Evolutionary conservation across 2,797 vertebrate genomes (phyloP).

Genomic region (Rhadinocentrus ornatus): DNA sequence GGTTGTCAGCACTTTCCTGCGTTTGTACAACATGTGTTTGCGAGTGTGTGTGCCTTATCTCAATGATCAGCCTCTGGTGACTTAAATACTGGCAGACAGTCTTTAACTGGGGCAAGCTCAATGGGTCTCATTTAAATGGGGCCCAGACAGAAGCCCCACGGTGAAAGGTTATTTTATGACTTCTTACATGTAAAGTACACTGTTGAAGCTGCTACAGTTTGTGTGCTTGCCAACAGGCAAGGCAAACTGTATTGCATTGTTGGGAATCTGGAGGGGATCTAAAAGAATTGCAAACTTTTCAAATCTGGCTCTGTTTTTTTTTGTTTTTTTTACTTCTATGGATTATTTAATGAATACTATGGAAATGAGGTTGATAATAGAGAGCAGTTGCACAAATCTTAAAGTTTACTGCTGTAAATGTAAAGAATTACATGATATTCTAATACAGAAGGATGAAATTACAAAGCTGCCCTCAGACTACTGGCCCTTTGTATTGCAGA

Average conservation of each 20-base stretch:
- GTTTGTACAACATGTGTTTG: slow-evolving; percentile 64
- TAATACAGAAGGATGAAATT: slow-evolving; percentile 34
- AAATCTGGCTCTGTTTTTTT: slow-evolving; percentile 44
- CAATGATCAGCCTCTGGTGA: slow-evolving; percentile 75
- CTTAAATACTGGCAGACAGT: slow-evolving; percentile 75
- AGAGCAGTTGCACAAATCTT: slow-evolving; percentile 34
- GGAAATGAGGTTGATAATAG: slow-evolving; percentile 63
- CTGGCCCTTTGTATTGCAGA: slow-evolving; percentile 7
- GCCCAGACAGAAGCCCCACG: slow-evolving; percentile 77
- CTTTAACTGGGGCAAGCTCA: slow-evolving; percentile 83
- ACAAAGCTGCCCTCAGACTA: slow-evolving; percentile 19
- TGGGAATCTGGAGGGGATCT: slow-evolving; percentile 43
- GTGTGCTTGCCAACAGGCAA: slow-evolving; percentile 44
- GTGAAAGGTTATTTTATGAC: slow-evolving; percentile 76
- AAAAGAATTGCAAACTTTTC: slow-evolving; percentile 31
- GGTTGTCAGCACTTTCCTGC: slow-evolving; percentile 78
- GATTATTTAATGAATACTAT: slow-evolving; percentile 58
- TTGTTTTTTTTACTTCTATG: slow-evolving; percentile 38
- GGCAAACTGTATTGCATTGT: slow-evolving; percentile 32
- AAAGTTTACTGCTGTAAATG: slow-evolving; percentile 74
- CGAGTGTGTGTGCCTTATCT: slow-evolving; percentile 76
- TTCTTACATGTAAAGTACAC: slow-evolving; percentile 69
- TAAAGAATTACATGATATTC: slow-evolving; percentile 57
- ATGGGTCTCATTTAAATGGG: slow-evolving; percentile 82
- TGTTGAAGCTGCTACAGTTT: slow-evolving; percentile 53